These are phyloP conservation scores for Alcedo atthis DNA, from an alignment of 2,797 vertebrate genomes.

Conservation along the genomic window DNA sequence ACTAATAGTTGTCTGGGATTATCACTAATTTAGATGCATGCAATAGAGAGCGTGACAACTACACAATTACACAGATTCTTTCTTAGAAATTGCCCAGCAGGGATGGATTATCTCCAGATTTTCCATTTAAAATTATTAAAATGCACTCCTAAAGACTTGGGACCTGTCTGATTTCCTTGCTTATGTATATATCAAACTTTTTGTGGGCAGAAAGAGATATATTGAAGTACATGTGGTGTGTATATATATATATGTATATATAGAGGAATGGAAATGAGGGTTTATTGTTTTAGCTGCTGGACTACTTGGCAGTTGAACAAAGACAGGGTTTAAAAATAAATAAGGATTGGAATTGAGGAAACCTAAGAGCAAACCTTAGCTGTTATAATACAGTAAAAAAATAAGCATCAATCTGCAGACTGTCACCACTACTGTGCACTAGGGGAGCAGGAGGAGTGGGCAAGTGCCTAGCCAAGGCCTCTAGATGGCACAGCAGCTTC, in stretches of 20 bases:
- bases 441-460: accelerated
- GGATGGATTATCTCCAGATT: not conserved
- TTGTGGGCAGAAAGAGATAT: not conserved
- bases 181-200: not conserved
- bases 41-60: not conserved
- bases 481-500: conserved; percentile 43
- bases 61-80: not conserved
- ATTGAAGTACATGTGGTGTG: not conserved
- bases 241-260: not conserved
- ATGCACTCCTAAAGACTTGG: not conserved
- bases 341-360: not conserved
- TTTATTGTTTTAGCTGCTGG: not conserved
- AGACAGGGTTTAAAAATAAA: not conserved
- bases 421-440: not conserved
- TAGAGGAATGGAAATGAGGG: not conserved
- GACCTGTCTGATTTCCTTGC: not conserved
- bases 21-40: not conserved
- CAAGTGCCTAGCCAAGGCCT: not conserved
- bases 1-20: not conserved
- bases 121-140: not conserved
- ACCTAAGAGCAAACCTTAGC: not conserved
- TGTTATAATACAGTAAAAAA: not conserved
- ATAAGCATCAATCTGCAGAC: not conserved
- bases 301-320: not conserved
- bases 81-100: not conserved